Evolutionary conservation across 1,140 invertebrate genomes (phyloP).

Genomic region (Papilio polyxenes): DNA sequence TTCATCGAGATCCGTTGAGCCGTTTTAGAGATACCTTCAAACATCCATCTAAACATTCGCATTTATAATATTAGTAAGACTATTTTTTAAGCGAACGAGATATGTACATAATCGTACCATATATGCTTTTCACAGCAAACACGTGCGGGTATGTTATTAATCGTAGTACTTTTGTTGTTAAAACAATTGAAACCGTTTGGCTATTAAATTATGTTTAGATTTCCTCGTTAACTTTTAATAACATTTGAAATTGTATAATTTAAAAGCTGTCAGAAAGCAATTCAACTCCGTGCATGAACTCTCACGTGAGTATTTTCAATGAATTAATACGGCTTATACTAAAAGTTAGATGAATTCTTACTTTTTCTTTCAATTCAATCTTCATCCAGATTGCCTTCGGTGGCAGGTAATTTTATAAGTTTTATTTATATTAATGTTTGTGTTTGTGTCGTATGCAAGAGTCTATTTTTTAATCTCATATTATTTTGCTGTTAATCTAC

Average conservation of each 20-base stretch:
- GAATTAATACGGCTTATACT: constrained; percentile 12
- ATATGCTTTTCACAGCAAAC: too few species aligned
- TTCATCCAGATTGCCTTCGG: background rate
- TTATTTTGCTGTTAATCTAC: too few species aligned
- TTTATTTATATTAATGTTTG: background rate
- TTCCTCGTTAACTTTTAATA: background rate
- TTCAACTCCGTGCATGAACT: constrained; percentile 23
- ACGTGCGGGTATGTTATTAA: background rate
- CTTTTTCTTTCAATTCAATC: constrained; percentile 14
- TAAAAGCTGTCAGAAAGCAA: constrained; percentile 2
- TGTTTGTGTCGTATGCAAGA: background rate
- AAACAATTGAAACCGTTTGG: background rate
- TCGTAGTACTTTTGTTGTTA: background rate
- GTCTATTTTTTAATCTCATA: too few species aligned
- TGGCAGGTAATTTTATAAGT: constrained; percentile 13
- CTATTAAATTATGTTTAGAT: background rate
- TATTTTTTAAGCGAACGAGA: too few species aligned
- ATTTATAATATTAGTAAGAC: too few species aligned
- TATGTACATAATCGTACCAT: too few species aligned
- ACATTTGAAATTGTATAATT: background rate
- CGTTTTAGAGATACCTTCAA: too few species aligned
- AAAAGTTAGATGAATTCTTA: constrained; percentile 27
- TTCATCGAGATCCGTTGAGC: too few species aligned
- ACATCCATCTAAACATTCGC: too few species aligned
- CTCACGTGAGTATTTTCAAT: constrained; percentile 7